A percentile compares a stretch with the other conserved stretches of the same genome.
These are phyloP conservation scores for Lasioglossum baleicum DNA, from an alignment of 1,140 invertebrate species.

Conservation along the genomic window DNA sequence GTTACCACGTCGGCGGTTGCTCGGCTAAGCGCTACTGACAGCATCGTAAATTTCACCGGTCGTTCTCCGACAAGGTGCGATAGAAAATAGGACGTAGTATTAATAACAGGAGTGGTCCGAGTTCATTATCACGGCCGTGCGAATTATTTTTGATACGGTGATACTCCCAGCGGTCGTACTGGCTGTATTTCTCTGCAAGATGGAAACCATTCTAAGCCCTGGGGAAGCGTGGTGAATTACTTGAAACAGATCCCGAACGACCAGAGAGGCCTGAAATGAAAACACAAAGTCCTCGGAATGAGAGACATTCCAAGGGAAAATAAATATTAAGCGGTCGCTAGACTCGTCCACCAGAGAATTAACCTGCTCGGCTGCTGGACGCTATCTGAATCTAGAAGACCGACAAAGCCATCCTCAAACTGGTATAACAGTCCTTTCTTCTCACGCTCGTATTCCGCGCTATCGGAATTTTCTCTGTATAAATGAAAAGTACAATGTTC, in stretches of 20 bases:
- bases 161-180: neutral
- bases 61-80: neutral
- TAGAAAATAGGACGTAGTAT: neutral
- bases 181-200: neutral
- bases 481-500: too few species aligned
- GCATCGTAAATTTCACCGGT: neutral
- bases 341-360: slow-evolving; percentile 34
- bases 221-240: neutral
- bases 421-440: slow-evolving; percentile 38
- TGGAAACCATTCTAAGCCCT: neutral
- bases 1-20: neutral
- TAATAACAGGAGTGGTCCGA: neutral
- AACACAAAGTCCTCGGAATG: neutral
- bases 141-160: neutral
- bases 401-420: slow-evolving; percentile 16
- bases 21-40: neutral
- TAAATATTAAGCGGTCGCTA: slow-evolving; percentile 25
- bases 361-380: slow-evolving; percentile 20
- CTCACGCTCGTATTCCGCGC: slow-evolving; percentile 37
- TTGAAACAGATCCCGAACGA: too few species aligned
- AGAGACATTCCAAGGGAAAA: neutral
- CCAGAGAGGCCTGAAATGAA: neutral
- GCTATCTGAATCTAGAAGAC: slow-evolving; percentile 35
- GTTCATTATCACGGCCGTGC: slow-evolving; percentile 1
- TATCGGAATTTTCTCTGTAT: slow-evolving; percentile 9